phyloP scores from a whole-genome alignment of 2,888 invertebrate genomes.

The Scotopteryx bipunctaria region DNA sequence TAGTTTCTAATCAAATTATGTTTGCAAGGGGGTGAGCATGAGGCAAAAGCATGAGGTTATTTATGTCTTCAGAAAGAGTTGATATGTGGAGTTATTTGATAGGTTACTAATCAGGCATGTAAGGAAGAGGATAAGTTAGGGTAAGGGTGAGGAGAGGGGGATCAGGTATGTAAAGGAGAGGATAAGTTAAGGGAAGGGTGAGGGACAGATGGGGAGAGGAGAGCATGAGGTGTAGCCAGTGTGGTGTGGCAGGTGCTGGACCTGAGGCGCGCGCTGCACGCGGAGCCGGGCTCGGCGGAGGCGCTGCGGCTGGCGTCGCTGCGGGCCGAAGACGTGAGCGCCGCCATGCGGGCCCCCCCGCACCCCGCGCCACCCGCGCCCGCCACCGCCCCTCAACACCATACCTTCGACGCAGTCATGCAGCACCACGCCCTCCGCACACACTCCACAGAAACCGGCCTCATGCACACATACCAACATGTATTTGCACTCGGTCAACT shows the following conservation, averaged over 20 bases:
- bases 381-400: constrained; percentile 70
- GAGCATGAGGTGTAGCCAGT: constrained; percentile 43
- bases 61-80: no score
- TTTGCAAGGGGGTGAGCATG: no score
- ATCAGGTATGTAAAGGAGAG: neutral
- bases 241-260: constrained; percentile 88
- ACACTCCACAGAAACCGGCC: constrained; percentile 67
- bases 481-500: constrained; percentile 40
- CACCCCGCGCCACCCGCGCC: constrained; percentile 46
- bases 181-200: neutral
- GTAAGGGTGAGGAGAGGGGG: neutral
- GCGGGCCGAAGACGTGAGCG: constrained; percentile 82
- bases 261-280: constrained; percentile 91
- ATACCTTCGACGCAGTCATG: constrained; percentile 83
- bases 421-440: constrained; percentile 81
- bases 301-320: constrained; percentile 81
- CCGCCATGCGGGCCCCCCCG: constrained; percentile 60
- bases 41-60: no score
- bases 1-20: no score
- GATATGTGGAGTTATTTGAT: no score
- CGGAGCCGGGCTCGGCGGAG: constrained; percentile 85
- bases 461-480: constrained; percentile 47
- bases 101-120: no score
- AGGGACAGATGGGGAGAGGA: neutral
- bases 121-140: neutral